phyloP scores from a whole-genome alignment of 2,797 vertebrate species.

The Remorina albescens region DNA sequence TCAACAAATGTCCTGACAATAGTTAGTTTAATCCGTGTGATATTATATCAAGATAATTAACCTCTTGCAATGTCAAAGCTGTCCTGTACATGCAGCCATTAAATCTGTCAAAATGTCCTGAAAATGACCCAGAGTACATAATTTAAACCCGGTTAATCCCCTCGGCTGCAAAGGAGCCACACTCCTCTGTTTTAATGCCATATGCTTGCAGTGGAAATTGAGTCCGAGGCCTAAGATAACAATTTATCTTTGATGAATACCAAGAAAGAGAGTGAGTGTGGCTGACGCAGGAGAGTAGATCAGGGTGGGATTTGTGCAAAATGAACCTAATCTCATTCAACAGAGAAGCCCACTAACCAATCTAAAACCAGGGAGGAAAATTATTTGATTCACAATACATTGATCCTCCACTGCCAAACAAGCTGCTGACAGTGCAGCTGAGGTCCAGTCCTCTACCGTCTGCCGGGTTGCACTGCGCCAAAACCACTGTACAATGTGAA shows the following conservation, averaged over 20 bases:
- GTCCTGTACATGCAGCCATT: background rate
- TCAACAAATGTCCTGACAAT: background rate
- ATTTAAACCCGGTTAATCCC: slow-evolving; percentile 14
- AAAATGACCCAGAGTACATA: background rate
- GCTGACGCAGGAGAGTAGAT: slow-evolving; percentile 20
- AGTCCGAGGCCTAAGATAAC: slow-evolving; percentile 37
- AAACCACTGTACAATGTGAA: slow-evolving; percentile 38
- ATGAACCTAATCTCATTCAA: slow-evolving; percentile 28
- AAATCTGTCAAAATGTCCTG: slow-evolving; percentile 16
- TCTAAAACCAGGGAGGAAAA: slow-evolving; percentile 30
- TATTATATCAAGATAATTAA: background rate
- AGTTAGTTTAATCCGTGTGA: background rate
- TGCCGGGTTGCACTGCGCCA: slow-evolving; percentile 50
- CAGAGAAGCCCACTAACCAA: slow-evolving; percentile 1
- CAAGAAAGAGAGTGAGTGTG: background rate
- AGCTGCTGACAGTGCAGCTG: slow-evolving; percentile 71
- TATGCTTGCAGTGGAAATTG: slow-evolving; percentile 21
- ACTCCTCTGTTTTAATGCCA: slow-evolving; percentile 6
- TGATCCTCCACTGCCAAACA: slow-evolving; percentile 43
- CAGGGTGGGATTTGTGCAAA: slow-evolving; percentile 13
- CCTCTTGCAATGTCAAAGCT: background rate
- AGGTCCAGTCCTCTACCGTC: slow-evolving; percentile 45
- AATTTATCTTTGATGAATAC: slow-evolving; percentile 34
- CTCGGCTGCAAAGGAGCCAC: slow-evolving; percentile 14
- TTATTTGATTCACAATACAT: slow-evolving; percentile 53